Evolutionary conservation across 2,888 invertebrate genomes (phyloP).

Genomic region (Criorhina ranunculi): DNA sequence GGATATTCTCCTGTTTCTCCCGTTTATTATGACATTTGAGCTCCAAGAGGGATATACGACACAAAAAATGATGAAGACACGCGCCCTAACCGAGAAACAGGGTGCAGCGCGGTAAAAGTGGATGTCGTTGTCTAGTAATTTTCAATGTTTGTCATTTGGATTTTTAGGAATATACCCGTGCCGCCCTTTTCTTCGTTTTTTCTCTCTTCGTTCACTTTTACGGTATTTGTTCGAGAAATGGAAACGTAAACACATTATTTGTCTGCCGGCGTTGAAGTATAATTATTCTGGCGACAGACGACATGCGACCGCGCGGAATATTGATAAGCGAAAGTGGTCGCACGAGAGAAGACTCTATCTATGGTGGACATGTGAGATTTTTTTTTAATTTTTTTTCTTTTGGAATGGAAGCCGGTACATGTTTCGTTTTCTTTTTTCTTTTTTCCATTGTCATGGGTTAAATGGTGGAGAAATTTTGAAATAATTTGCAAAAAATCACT

Average conservation of each 20-base stretch:
- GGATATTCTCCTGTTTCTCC: slow-evolving; percentile 37
- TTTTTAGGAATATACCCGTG: neutral
- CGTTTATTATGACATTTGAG: slow-evolving; percentile 57
- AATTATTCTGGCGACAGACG: slow-evolving; percentile 1
- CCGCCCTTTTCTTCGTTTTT: neutral
- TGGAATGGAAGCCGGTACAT: neutral
- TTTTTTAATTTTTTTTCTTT: slow-evolving; percentile 9
- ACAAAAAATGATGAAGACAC: slow-evolving; percentile 47
- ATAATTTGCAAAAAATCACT: too few relatives aligned
- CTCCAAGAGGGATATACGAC: slow-evolving; percentile 14
- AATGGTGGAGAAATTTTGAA: neutral
- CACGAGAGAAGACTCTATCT: slow-evolving; percentile 8
- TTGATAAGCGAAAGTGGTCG: slow-evolving; percentile 63
- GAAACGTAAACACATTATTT: slow-evolving; percentile 43
- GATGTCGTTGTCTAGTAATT: slow-evolving; percentile 34
- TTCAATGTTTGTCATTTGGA: slow-evolving; percentile 21
- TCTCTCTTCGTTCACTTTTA: too few relatives aligned
- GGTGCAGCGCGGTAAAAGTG: slow-evolving; percentile 41
- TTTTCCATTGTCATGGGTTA: neutral
- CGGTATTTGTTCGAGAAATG: slow-evolving; percentile 27
- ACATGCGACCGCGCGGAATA: slow-evolving; percentile 9
- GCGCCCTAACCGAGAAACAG: slow-evolving; percentile 51
- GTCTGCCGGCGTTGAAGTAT: slow-evolving; percentile 18
- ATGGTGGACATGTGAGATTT: slow-evolving; percentile 41
- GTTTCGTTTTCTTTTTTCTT: slow-evolving; percentile 8